Percentiles rank a stretch among this genome's conserved stretches.
Evolutionary conservation across 2,888 invertebrate species (phyloP).

Genomic region (Dysmachus trigonus): DNA sequence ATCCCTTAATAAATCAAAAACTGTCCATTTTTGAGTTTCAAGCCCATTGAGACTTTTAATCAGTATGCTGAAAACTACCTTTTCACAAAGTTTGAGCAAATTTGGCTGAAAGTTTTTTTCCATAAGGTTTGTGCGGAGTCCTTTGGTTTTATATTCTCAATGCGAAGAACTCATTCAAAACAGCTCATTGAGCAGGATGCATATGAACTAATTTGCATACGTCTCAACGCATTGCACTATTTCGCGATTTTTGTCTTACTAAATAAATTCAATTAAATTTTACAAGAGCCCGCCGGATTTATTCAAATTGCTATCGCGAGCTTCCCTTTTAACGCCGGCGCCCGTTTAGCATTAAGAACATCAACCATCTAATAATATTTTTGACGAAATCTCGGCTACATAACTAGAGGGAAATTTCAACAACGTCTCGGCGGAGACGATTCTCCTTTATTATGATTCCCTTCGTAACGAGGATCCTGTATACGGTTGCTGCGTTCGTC

Average conservation of each 20-base stretch:
- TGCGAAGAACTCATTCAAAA: neutral
- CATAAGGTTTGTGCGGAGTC: too few species aligned
- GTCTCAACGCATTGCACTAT: neutral
- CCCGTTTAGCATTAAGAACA: slow-evolving; percentile 19
- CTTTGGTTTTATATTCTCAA: neutral
- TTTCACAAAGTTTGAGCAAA: too few species aligned
- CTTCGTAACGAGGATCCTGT: slow-evolving; percentile 9
- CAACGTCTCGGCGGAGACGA: neutral
- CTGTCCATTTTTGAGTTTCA: too few species aligned
- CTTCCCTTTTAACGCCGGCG: neutral
- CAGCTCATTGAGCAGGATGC: neutral
- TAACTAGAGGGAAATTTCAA: slow-evolving; percentile 16
- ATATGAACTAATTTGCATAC: neutral
- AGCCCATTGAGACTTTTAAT: too few species aligned
- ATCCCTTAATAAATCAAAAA: too few species aligned
- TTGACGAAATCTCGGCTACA: slow-evolving; percentile 18
- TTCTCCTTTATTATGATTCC: slow-evolving; percentile 15
- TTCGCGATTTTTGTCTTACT: neutral
- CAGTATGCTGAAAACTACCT: too few species aligned
- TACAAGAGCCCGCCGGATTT: neutral
- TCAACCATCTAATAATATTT: neutral
- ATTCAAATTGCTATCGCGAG: neutral
- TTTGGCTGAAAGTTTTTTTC: too few species aligned
- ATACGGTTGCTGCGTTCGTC: neutral
- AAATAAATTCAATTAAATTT: slow-evolving; percentile 21